phyloP scores from a whole-genome alignment of 2,888 invertebrate species.

The Ischnura elegans region DNA sequence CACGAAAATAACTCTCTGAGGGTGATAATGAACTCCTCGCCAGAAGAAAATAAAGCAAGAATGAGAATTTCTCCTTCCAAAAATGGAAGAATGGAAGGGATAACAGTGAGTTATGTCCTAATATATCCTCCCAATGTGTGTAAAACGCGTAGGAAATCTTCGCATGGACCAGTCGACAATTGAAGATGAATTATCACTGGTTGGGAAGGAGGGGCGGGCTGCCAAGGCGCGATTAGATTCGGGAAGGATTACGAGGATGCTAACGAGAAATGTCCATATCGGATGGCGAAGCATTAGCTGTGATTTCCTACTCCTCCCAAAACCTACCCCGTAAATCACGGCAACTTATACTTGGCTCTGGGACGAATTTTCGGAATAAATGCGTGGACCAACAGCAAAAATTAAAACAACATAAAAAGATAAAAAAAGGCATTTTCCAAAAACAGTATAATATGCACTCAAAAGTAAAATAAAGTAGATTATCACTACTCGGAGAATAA shows the following conservation, averaged over 20 bases:
- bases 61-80: background rate
- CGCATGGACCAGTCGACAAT: background rate
- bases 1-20: background rate
- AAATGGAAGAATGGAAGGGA: background rate
- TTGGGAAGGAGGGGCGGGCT: too few relatives aligned
- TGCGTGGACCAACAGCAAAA: too few relatives aligned
- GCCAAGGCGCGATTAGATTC: background rate
- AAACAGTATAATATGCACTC: too few relatives aligned
- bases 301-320: too few relatives aligned
- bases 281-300: too few relatives aligned
- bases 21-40: background rate
- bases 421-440: too few relatives aligned
- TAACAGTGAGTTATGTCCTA: background rate
- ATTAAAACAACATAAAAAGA: too few relatives aligned
- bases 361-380: too few relatives aligned
- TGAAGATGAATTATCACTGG: background rate
- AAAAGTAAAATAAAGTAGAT: too few relatives aligned
- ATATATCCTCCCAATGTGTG: background rate
- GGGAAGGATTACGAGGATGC: background rate
- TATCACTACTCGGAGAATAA: too few relatives aligned
- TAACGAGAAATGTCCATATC: conserved; percentile 52
- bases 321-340: too few relatives aligned
- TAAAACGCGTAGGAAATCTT: background rate
- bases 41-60: background rate
- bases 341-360: too few relatives aligned